These are phyloP conservation scores for Leucoptera coffeella DNA, from an alignment of 2,888 invertebrate genomes.

Conservation along the genomic window DNA sequence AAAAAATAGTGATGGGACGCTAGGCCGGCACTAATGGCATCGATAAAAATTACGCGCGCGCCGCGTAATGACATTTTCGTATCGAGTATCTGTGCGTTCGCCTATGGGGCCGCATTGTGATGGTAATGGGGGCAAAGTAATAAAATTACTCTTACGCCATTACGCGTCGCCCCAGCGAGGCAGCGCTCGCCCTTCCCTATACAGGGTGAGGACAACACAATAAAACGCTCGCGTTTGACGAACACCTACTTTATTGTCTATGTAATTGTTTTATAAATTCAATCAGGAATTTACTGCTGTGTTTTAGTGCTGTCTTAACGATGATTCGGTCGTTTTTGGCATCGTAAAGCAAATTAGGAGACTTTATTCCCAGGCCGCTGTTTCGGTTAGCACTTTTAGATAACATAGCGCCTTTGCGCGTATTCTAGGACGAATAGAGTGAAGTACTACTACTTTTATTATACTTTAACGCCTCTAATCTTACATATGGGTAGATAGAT, in stretches of 20 bases:
- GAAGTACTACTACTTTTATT: too few relatives aligned
- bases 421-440: too few relatives aligned
- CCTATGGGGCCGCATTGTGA: constrained; percentile 32
- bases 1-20: too few relatives aligned
- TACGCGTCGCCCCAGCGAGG: constrained; percentile 34
- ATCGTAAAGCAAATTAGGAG: too few relatives aligned
- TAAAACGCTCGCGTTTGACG: constrained; percentile 30
- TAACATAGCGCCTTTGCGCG: too few relatives aligned
- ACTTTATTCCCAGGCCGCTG: too few relatives aligned
- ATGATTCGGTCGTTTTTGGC: too few relatives aligned
- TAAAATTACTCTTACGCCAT: constrained; percentile 54
- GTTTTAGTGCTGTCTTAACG: background rate
- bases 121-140: constrained; percentile 53
- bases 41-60: background rate
- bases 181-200: constrained; percentile 18
- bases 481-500: too few relatives aligned
- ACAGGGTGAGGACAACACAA: constrained; percentile 36
- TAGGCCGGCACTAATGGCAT: too few relatives aligned
- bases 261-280: constrained; percentile 31
- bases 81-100: constrained; percentile 27
- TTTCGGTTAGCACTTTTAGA: too few relatives aligned
- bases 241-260: constrained; percentile 29
- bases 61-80: constrained; percentile 5
- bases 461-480: too few relatives aligned
- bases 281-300: constrained; percentile 14